These are phyloP conservation scores for Spatula clypeata DNA, from an alignment of 2,797 vertebrate species.

Conservation along the genomic window DNA sequence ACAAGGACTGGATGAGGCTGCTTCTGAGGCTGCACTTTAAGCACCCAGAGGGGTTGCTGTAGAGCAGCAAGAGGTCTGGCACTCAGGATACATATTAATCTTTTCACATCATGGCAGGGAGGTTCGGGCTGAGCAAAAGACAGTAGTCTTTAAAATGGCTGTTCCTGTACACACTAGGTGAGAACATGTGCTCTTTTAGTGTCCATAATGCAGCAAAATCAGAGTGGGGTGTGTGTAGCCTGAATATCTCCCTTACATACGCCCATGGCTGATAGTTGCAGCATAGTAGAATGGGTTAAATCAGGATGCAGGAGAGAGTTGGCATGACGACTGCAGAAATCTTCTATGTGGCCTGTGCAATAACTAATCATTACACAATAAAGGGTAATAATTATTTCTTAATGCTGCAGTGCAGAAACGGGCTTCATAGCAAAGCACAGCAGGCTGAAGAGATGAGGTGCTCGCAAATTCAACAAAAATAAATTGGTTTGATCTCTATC, in stretches of 20 bases:
- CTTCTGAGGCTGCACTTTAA: neutral
- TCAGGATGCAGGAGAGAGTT: neutral
- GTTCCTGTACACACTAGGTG: fast-evolving
- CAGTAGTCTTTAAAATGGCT: neutral
- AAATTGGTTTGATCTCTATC: neutral
- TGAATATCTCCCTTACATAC: fast-evolving
- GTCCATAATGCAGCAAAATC: neutral
- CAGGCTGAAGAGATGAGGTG: neutral
- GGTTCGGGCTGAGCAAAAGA: neutral
- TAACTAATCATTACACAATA: conserved; percentile 11
- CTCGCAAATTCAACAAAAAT: neutral
- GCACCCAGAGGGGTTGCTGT: neutral
- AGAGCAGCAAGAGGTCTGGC: neutral
- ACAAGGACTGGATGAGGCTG: neutral
- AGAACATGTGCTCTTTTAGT: fast-evolving
- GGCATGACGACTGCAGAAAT: neutral
- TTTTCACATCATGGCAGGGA: neutral
- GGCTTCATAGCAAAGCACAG: neutral
- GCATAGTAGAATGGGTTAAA: neutral
- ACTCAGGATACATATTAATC: neutral
- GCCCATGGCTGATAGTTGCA: neutral
- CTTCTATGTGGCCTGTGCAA: neutral
- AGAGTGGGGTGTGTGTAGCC: neutral
- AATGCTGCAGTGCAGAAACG: neutral
- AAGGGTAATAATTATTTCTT: conserved; percentile 1